Evolutionary conservation across 2,888 invertebrate species (phyloP).

Genomic region (Lingula anatina): DNA sequence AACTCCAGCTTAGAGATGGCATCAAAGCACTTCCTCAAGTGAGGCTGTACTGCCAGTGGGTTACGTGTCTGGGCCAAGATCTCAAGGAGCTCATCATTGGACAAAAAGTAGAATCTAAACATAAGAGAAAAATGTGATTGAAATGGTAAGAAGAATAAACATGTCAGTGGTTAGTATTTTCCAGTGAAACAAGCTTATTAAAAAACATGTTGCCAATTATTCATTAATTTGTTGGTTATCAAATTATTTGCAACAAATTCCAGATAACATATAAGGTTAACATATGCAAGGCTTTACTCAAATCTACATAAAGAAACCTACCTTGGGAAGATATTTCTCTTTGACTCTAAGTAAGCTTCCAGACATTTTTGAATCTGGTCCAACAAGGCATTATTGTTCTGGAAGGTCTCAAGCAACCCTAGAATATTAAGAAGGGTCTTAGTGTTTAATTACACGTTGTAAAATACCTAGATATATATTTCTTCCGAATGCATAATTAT

Average conservation of each 20-base stretch:
- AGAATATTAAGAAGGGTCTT: slow-evolving; percentile 46
- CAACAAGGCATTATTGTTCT: slow-evolving; percentile 64
- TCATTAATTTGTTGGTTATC: too few relatives aligned
- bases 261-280: too few relatives aligned
- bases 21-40: slow-evolving; percentile 79
- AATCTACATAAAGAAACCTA: too few relatives aligned
- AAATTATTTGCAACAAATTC: too few relatives aligned
- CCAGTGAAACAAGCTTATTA: too few relatives aligned
- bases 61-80: slow-evolving; percentile 86
- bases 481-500: too few relatives aligned
- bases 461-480: too few relatives aligned
- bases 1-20: slow-evolving; percentile 53
- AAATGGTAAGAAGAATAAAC: background rate
- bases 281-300: too few relatives aligned
- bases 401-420: slow-evolving; percentile 47
- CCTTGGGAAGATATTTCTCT: slow-evolving; percentile 76
- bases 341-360: slow-evolving; percentile 83
- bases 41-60: slow-evolving; percentile 80
- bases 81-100: slow-evolving; percentile 83
- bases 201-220: too few relatives aligned
- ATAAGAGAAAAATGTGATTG: background rate
- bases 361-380: slow-evolving; percentile 87
- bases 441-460: background rate
- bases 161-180: too few relatives aligned
- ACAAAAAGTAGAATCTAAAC: slow-evolving; percentile 76